phyloP scores from a whole-genome alignment of 2,113 vertebrate genomes.

The Ophiodon elongatus region DNA sequence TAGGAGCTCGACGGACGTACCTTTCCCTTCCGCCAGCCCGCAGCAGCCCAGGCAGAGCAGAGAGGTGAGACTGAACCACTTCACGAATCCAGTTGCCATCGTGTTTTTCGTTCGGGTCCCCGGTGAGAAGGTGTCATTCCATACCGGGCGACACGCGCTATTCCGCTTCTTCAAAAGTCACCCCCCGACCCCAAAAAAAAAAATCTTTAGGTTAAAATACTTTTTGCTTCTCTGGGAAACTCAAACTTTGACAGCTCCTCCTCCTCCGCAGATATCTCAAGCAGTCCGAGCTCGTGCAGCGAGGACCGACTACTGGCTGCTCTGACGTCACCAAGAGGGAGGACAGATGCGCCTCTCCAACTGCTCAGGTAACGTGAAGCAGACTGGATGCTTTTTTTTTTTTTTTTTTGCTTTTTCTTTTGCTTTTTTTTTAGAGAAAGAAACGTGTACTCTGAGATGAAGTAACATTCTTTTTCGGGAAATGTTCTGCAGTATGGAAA shows the following conservation, averaged over 20 bases:
- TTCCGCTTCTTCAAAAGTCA: constrained; percentile 25
- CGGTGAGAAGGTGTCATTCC: constrained; percentile 64
- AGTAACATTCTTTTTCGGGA: neutral
- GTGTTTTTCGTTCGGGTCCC: constrained; percentile 42
- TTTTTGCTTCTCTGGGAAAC: constrained; percentile 53
- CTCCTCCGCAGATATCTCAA: constrained; percentile 69
- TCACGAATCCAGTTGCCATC: constrained; percentile 73
- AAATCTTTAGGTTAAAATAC: neutral
- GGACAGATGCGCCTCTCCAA: constrained; percentile 39
- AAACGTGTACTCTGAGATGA: neutral
- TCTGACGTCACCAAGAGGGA: constrained; percentile 79
- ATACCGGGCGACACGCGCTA: constrained; percentile 45
- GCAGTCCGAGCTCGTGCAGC: constrained; percentile 26
- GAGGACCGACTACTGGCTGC: constrained; percentile 51
- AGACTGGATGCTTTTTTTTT: neutral
- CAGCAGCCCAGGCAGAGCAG: constrained; percentile 68
- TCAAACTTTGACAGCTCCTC: constrained; percentile 86
- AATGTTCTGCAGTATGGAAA: neutral
- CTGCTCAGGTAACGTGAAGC: constrained; percentile 55
- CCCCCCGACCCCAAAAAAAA: too few species aligned
- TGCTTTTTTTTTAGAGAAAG: neutral
- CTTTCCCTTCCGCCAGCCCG: constrained; percentile 81
- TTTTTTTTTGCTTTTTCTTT: too few species aligned
- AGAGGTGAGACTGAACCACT: constrained; percentile 73
- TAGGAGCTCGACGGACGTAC: constrained; percentile 62